Base-by-base conservation (phyloP, 1,140 invertebrate genomes). In the Zaprionus ornatus region DNA sequence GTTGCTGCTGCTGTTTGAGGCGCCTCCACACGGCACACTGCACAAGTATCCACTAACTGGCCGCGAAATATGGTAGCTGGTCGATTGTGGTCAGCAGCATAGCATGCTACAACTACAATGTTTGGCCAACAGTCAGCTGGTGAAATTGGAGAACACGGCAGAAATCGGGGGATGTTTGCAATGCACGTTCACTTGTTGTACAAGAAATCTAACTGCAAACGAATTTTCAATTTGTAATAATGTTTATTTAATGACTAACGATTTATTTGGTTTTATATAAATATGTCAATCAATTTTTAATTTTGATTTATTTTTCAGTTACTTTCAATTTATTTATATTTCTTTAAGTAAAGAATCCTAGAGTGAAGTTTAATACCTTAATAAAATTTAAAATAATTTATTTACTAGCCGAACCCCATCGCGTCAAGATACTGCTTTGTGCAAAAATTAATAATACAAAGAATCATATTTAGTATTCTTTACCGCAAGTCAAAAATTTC, bases 11-110 rank as follows among this genome's bases (percentile, higher is more conserved):
- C 78, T 67, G 77, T 66, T 57, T 35, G 19, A 45, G 40, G 40
- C 29, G n/a, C n/a, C 40, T 7, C 65, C 62, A n/a, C 56, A 56
- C 77, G 71, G 42, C 48, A 59, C 80, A 57, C 74, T 86, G 79
- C 82, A 85, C 82, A 82, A 85, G 57, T 76, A 76, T 76, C 68
- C 82, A 85, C 82, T 82, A 70, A 82, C 65, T 67, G 55, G 55
- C 23, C 67, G 29, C 75, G 40, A 9, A 54, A 62, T 82, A 55
- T 69, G 75, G 65, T 79, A 61, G 77, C 63, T 77, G 62, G 50
- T 23, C 45, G 5, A n/a, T 72, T 45, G 25, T 70, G 64, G 77
- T 75, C 79, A 80, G 81, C 73, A 60, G 77, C 63, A 67, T 57
- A 64, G 62, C 68, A 61, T 40, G 37, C 37, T n/a, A 45, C 7